A percentile compares a stretch with the other conserved stretches of the same genome.
These are phyloP conservation scores for Epicauta chinensis DNA, from an alignment of 1,140 invertebrate species.

Conservation along the genomic window DNA sequence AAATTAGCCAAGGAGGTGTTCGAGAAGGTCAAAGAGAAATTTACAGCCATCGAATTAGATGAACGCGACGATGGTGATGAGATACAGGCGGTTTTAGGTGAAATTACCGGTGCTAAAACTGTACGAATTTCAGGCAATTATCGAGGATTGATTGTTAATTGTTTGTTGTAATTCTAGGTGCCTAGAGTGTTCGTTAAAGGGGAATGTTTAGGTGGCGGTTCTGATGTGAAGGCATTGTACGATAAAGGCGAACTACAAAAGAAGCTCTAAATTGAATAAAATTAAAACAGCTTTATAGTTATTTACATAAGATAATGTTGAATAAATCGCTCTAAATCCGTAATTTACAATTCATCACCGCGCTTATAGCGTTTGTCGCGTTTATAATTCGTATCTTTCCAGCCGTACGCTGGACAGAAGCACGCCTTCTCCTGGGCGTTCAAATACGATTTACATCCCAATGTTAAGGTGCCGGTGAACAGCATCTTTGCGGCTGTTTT, in stretches of 20 bases:
- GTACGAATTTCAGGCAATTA: too few species aligned
- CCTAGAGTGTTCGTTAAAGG: slow-evolving; percentile 89
- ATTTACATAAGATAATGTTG: too few species aligned
- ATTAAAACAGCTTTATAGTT: too few species aligned
- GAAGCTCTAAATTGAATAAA: not conserved
- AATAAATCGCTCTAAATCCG: not conserved
- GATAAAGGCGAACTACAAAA: slow-evolving; percentile 56
- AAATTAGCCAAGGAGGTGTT: slow-evolving; percentile 71
- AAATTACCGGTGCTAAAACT: slow-evolving; percentile 78
- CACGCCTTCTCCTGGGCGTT: slow-evolving; percentile 75
- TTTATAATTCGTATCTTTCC: slow-evolving; percentile 48
- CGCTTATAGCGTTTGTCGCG: slow-evolving; percentile 34
- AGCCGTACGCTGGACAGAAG: slow-evolving; percentile 51
- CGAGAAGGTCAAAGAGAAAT: slow-evolving; percentile 61
- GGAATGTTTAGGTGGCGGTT: slow-evolving; percentile 85
- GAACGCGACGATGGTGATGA: slow-evolving; percentile 64
- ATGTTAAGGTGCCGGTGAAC: slow-evolving; percentile 70
- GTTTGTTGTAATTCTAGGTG: slow-evolving; percentile 46
- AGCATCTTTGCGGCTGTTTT: slow-evolving; percentile 77
- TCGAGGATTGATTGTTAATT: too few species aligned
- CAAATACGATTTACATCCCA: slow-evolving; percentile 77
- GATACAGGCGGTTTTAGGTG: slow-evolving; percentile 71
- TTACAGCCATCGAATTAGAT: slow-evolving; percentile 77
- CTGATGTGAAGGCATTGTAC: slow-evolving; percentile 70
- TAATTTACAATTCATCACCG: slow-evolving; percentile 36